These are phyloP conservation scores for Heliocidaris erythrogramma DNA, from an alignment of 35 echinoderm and acorn worm genomes.

Conservation along the genomic window DNA sequence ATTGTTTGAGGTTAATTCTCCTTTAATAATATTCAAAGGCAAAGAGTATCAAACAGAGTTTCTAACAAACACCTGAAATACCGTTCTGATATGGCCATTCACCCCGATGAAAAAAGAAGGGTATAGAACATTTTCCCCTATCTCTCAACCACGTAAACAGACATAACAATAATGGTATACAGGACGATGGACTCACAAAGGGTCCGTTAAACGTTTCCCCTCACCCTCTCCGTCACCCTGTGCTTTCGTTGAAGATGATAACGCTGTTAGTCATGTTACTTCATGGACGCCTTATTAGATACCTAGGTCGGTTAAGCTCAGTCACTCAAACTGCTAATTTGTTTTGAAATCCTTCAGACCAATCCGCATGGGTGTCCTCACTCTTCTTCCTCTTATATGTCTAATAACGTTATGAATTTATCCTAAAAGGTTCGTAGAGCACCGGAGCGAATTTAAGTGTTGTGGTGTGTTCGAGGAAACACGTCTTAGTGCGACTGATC, in stretches of 20 bases:
- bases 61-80: too few relatives aligned
- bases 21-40: too few relatives aligned
- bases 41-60: too few relatives aligned
- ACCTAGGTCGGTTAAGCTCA: neutral
- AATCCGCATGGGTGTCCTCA: neutral
- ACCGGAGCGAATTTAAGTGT: neutral
- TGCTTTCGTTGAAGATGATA: neutral
- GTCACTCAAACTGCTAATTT: conserved; percentile 9
- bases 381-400: neutral
- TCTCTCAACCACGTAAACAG: neutral
- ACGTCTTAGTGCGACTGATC: neutral
- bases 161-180: neutral
- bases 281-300: neutral
- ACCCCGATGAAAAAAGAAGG: neutral
- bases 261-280: neutral
- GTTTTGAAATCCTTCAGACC: neutral
- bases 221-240: neutral
- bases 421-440: neutral
- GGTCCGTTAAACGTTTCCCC: neutral
- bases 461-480: neutral
- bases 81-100: neutral
- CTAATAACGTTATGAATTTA: neutral
- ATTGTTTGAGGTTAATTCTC: too few relatives aligned
- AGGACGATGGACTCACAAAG: neutral
- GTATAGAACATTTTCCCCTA: neutral